Evolutionary conservation across 2,888 invertebrate species (phyloP).

Genomic region (Drosophila mimetica): DNA sequence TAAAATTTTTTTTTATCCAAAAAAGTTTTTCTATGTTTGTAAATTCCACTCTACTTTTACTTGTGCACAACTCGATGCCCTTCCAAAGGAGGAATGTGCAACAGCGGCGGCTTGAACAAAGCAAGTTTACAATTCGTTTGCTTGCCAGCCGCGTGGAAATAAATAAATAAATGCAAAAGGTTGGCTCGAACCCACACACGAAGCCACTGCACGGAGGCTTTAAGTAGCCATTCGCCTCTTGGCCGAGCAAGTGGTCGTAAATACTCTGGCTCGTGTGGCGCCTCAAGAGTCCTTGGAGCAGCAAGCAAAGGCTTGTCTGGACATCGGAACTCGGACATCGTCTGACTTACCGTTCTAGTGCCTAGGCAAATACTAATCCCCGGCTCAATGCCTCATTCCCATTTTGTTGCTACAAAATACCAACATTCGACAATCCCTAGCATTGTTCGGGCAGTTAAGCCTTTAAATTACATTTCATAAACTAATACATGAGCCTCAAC

Average conservation of each 20-base stretch:
- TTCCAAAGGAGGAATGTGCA: conserved; percentile 44
- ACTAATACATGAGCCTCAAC: conserved; percentile 13
- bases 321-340: conserved; percentile 24
- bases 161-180: conserved; percentile 50
- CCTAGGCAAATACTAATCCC: conserved; percentile 25
- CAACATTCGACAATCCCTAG: neutral
- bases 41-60: too few relatives aligned
- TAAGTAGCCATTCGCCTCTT: conserved; percentile 51
- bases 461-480: conserved; percentile 31
- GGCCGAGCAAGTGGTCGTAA: conserved; percentile 24
- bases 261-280: conserved; percentile 15
- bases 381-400: conserved; percentile 1
- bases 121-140: conserved; percentile 49
- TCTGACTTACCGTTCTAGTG: conserved; percentile 15
- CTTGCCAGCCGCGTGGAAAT: conserved; percentile 33
- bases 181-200: conserved; percentile 48
- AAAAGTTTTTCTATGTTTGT: too few relatives aligned
- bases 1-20: too few relatives aligned
- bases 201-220: conserved; percentile 38
- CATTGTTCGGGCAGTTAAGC: conserved; percentile 26
- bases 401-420: conserved; percentile 22
- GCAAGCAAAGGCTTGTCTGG: conserved; percentile 10
- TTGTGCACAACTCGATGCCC: conserved; percentile 11
- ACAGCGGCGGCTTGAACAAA: conserved; percentile 25
- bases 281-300: conserved; percentile 29